Base-by-base conservation (phyloP, 2,888 invertebrate genomes). In the Hirtodrosophila confusa region DNA sequence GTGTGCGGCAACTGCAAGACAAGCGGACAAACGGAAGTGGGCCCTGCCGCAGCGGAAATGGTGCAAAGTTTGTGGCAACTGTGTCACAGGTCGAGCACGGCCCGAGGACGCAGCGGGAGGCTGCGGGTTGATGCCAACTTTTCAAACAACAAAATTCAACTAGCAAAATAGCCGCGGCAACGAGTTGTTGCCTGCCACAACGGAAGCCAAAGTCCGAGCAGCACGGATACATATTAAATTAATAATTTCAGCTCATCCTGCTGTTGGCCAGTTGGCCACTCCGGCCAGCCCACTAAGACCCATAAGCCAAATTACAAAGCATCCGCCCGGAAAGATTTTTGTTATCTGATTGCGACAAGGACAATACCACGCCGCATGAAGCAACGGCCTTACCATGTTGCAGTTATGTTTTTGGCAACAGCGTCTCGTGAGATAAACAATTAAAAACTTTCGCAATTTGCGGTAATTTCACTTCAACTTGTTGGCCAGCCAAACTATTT, bases 371-470 rank as follows among this genome's bases (percentile, higher is more conserved):
- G 48, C 39, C 41, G 57, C 44, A 49, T 43, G 45, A 17, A 61
- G 36, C 17, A 2, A 17, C 17, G 62, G 50, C 51, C 39, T 62
- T 57, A 65, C 78, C 85, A 88, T 74, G 79, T 86, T 86, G 85
- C 78, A 72, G 68, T 87, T 80, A 88, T 88, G 87, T 86, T 88
- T 27, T 66, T 67, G 68, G 50, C 65, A 70, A 61, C 55, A 37
- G 66, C 58, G 78, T 70, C 58, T 70, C 62, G 49, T 62, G 57
- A 80, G 82, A 89, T 87, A 79, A 87, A 89, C 86, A 87, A 87
- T 87, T 89, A 89, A 89, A 87, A 87, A 89, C 89, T 87, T 87
- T 87, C 53, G 78, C 78, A 84, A 89, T 89, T 87, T 89, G 77
- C 73, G 75, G 72, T 88, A 79, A 88, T 86, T 83, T 80, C 56